These are phyloP conservation scores for Parotia lawesii DNA, from an alignment of 2,113 vertebrate genomes.

Conservation along the genomic window DNA sequence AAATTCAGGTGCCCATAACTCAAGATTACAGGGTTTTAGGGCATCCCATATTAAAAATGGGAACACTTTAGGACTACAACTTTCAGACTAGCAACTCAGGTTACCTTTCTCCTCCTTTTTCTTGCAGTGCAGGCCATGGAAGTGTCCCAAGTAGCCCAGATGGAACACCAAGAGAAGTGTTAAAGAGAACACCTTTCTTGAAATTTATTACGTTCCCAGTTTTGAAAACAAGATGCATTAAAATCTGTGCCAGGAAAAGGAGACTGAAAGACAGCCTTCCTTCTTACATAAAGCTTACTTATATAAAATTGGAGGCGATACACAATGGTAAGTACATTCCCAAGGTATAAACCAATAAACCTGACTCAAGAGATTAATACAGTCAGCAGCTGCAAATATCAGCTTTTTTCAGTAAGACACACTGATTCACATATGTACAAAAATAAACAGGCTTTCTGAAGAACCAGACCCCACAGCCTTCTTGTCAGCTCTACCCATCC, in stretches of 20 bases:
- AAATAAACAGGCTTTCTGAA: background rate
- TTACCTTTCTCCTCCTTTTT: background rate
- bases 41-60: background rate
- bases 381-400: background rate
- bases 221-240: conserved; percentile 25
- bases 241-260: conserved; percentile 17
- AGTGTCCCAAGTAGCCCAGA: conserved; percentile 25
- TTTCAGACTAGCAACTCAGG: background rate
- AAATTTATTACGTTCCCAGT: background rate
- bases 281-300: conserved; percentile 4
- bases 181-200: conserved; percentile 33
- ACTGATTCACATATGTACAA: background rate
- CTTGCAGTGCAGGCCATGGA: background rate
- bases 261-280: background rate
- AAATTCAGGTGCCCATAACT: background rate
- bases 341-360: background rate
- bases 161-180: conserved; percentile 24
- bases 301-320: background rate
- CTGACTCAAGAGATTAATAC: background rate
- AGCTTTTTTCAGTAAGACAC: background rate
- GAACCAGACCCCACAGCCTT: background rate
- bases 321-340: background rate
- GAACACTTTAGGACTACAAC: background rate
- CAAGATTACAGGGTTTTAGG: background rate
- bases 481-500: background rate